Evolutionary conservation across 2,888 invertebrate genomes (phyloP).

Genomic region (Mythimna ferrago): DNA sequence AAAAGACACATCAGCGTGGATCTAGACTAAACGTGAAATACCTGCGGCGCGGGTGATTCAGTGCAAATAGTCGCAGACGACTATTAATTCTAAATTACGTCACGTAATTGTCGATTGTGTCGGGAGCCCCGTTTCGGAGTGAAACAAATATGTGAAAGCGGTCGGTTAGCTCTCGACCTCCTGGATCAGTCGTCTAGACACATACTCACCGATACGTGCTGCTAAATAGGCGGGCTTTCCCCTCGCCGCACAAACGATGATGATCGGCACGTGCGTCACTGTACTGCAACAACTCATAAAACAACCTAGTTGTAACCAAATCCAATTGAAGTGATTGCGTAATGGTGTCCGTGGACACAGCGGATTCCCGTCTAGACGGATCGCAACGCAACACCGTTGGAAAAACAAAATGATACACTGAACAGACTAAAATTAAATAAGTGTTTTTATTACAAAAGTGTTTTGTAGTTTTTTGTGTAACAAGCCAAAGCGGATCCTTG

Average conservation of each 20-base stretch:
- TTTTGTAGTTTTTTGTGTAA: slow-evolving; percentile 27
- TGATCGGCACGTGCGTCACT: slow-evolving; percentile 62
- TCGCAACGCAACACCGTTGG: slow-evolving; percentile 16
- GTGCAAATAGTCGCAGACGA: slow-evolving; percentile 71
- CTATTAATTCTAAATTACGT: slow-evolving; percentile 80
- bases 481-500: slow-evolving; percentile 9
- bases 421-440: slow-evolving; percentile 27
- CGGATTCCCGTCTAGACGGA: slow-evolving; percentile 56
- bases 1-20: slow-evolving; percentile 57
- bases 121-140: slow-evolving; percentile 75
- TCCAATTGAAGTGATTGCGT: slow-evolving; percentile 60
- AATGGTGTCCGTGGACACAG: slow-evolving; percentile 50
- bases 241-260: slow-evolving; percentile 71
- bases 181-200: slow-evolving; percentile 88
- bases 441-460: slow-evolving; percentile 44
- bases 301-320: slow-evolving; percentile 62
- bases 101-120: slow-evolving; percentile 79
- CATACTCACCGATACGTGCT: slow-evolving; percentile 84
- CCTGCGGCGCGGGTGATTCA: slow-evolving; percentile 62
- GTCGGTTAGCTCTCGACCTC: slow-evolving; percentile 83
- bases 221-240: slow-evolving; percentile 83
- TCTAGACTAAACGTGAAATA: slow-evolving; percentile 61
- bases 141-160: slow-evolving; percentile 85
- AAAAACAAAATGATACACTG: slow-evolving; percentile 33
- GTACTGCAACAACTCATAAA: slow-evolving; percentile 66